Percentiles rank a stretch among this genome's conserved stretches.
phyloP scores from a whole-genome alignment of 2,797 vertebrate genomes.

The Tapirus indicus region DNA sequence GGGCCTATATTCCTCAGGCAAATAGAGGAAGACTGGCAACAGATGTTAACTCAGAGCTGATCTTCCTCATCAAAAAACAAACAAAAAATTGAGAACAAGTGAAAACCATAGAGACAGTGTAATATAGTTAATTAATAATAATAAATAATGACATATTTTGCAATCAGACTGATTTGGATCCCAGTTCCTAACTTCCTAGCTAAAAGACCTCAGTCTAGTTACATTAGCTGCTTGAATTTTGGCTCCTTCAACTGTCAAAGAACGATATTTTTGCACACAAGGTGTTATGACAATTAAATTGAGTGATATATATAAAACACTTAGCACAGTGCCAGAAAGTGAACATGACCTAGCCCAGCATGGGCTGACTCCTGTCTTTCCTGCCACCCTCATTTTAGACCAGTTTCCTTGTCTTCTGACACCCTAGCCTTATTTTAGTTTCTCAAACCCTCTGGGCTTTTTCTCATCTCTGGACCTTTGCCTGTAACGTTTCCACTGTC shows the following conservation, averaged over 20 bases:
- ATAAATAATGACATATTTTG: neutral
- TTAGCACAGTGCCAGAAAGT: neutral
- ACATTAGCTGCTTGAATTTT: neutral
- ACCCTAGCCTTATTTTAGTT: neutral
- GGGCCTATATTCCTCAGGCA: too few relatives aligned
- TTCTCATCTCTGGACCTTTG: neutral
- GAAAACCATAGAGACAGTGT: neutral
- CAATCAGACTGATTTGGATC: neutral
- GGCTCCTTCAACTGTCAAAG: neutral
- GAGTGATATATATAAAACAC: neutral
- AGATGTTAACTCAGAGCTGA: too few relatives aligned
- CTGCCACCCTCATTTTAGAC: neutral
- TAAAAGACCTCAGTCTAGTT: neutral
- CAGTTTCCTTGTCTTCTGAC: neutral
- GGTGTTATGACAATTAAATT: neutral
- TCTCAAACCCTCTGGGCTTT: neutral
- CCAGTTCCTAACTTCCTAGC: neutral
- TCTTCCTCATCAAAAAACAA: too few relatives aligned
- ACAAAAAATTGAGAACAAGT: neutral
- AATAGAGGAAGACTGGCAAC: too few relatives aligned
- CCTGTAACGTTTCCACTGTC: neutral
- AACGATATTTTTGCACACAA: neutral
- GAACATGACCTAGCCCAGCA: neutral
- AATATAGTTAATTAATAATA: neutral
- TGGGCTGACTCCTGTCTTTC: neutral